Evolutionary conservation across 2,797 vertebrate genomes (phyloP).

Genomic region (Steatocranus sp.): DNA sequence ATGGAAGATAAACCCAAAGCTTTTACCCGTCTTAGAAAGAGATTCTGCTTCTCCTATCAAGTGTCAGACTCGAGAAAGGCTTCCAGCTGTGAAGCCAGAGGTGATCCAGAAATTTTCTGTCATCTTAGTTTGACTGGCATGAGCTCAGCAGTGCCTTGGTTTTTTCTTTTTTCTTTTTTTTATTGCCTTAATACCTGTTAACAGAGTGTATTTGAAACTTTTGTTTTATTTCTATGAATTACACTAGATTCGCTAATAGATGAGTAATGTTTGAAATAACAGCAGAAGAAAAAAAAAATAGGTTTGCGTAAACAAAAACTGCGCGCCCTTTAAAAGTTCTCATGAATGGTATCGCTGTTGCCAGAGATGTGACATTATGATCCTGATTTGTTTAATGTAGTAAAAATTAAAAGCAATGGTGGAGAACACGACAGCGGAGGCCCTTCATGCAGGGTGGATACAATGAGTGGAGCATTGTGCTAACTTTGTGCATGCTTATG

Average conservation of each 20-base stretch:
- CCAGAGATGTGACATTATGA: not conserved
- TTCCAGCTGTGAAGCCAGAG: not conserved
- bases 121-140: not conserved
- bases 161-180: not conserved
- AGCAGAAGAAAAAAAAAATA: not conserved
- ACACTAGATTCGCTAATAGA: not conserved
- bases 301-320: not conserved
- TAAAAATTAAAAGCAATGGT: not conserved
- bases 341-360: not conserved
- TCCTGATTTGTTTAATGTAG: not conserved
- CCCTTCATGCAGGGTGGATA: not conserved
- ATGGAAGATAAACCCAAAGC: not conserved
- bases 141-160: not conserved
- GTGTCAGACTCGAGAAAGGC: not conserved
- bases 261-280: not conserved
- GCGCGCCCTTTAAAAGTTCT: fast-evolving
- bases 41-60: not conserved
- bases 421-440: not conserved
- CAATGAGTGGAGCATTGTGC: not conserved
- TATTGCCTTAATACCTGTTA: not conserved
- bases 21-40: not conserved
- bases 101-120: not conserved
- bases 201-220: not conserved
- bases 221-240: not conserved
- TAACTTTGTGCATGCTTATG: not conserved